These are phyloP conservation scores for Drosophila pseudotakahashii DNA, from an alignment of 2,888 invertebrate genomes.

Conservation along the genomic window DNA sequence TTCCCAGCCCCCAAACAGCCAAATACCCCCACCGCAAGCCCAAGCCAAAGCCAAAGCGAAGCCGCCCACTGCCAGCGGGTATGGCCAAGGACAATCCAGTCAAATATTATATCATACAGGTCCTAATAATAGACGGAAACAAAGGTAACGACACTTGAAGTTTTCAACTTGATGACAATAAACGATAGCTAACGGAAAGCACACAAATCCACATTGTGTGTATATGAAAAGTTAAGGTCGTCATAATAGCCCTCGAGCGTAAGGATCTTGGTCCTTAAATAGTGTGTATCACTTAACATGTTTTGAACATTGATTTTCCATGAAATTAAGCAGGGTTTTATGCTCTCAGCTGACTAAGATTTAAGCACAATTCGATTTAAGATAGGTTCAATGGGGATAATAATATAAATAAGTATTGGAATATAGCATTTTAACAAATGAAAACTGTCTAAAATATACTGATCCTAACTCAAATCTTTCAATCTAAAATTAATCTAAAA, in stretches of 20 bases:
- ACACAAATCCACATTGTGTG: slow-evolving; percentile 27
- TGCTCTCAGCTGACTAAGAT: neutral
- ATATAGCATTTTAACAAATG: too few relatives aligned
- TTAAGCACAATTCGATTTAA: too few relatives aligned
- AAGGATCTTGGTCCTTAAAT: neutral
- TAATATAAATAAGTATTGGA: too few relatives aligned
- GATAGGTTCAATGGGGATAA: too few relatives aligned
- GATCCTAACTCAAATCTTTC: neutral
- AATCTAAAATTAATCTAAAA: too few relatives aligned
- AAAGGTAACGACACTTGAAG: slow-evolving; percentile 52
- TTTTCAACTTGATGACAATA: slow-evolving; percentile 46
- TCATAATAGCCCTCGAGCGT: slow-evolving; percentile 16
- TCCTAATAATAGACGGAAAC: slow-evolving; percentile 46
- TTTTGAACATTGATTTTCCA: neutral
- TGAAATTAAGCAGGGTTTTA: too few relatives aligned
- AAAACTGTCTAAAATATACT: neutral
- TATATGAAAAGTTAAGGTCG: slow-evolving; percentile 18
- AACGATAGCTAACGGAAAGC: slow-evolving; percentile 36
- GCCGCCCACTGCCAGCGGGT: slow-evolving; percentile 13
- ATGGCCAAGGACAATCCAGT: slow-evolving; percentile 41
- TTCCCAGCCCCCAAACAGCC: slow-evolving; percentile 3
- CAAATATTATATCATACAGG: slow-evolving; percentile 52
- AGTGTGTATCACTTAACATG: neutral
- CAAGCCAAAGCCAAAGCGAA: neutral
- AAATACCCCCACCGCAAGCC: too few relatives aligned